Evolutionary conservation across 1,140 invertebrate genomes (phyloP).

Genomic region (Protaetia brevitarsis): DNA sequence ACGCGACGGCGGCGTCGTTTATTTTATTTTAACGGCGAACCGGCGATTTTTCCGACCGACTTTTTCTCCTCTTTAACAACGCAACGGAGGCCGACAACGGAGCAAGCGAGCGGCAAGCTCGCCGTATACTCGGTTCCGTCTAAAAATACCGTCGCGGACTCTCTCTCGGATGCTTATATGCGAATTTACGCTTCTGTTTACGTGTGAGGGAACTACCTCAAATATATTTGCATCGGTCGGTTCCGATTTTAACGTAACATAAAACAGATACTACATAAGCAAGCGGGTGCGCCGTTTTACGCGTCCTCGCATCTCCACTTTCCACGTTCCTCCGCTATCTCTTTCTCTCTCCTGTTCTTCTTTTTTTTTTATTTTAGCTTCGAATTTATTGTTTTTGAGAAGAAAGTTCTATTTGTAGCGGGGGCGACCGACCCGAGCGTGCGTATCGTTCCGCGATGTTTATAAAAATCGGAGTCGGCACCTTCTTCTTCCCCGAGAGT

Average conservation of each 20-base stretch:
- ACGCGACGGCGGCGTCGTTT: not conserved
- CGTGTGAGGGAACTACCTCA: slow-evolving; percentile 12
- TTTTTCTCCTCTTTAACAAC: not conserved
- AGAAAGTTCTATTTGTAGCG: slow-evolving; percentile 10
- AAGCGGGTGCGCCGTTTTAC: slow-evolving; percentile 4
- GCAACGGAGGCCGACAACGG: not conserved
- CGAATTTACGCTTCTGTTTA: slow-evolving; percentile 15
- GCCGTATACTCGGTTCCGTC: not conserved
- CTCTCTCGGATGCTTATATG: too few species aligned
- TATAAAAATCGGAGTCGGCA: slow-evolving; percentile 6
- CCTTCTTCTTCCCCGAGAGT: not conserved
- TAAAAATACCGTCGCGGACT: not conserved
- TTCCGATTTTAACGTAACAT: slow-evolving; percentile 13
- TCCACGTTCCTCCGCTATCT: not conserved
- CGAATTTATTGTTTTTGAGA: slow-evolving; percentile 16
- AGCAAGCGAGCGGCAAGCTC: not conserved
- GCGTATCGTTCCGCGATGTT: not conserved
- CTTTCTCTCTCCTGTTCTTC: not conserved
- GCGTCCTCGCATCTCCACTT: not conserved
- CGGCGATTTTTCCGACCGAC: slow-evolving; percentile 2
- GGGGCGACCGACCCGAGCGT: not conserved
- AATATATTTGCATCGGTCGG: slow-evolving; percentile 15
- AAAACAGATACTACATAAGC: not conserved
- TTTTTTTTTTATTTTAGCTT: slow-evolving; percentile 16
- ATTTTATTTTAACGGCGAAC: not conserved